These are phyloP conservation scores for Drosophila mercatorum DNA, from an alignment of 2,888 invertebrate species.

Conservation along the genomic window DNA sequence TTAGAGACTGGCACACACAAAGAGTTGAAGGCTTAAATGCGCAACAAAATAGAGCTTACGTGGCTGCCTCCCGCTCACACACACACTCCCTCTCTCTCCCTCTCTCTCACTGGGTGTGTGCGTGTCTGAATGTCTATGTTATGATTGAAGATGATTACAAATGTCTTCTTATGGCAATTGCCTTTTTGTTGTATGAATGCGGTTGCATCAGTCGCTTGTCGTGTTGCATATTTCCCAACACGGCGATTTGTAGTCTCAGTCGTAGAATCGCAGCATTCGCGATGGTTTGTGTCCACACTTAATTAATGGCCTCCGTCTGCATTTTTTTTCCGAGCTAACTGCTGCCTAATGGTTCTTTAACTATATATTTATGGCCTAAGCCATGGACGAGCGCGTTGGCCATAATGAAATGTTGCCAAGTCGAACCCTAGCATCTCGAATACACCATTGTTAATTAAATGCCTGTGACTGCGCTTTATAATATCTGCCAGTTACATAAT, in stretches of 20 bases:
- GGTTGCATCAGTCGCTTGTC: constrained; percentile 11
- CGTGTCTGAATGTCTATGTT: constrained; percentile 64
- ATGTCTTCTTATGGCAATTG: constrained; percentile 76
- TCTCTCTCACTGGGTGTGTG: constrained; percentile 35
- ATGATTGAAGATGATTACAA: constrained; percentile 80
- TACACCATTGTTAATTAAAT: constrained; percentile 54
- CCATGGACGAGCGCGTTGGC: constrained; percentile 19
- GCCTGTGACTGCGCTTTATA: constrained; percentile 14
- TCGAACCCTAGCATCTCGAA: constrained; percentile 14
- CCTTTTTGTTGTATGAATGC: constrained; percentile 21
- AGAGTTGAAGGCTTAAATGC: constrained; percentile 38
- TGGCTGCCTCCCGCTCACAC: constrained; percentile 8
- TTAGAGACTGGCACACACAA: constrained; percentile 53
- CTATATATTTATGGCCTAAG: constrained; percentile 48
- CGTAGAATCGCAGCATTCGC: constrained; percentile 12
- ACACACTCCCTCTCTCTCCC: neutral
- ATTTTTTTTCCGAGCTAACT: constrained; percentile 70
- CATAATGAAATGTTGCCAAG: constrained; percentile 32
- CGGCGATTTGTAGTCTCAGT: constrained; percentile 48
- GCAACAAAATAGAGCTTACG: constrained; percentile 37
- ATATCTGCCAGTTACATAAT: neutral
- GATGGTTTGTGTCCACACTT: constrained; percentile 58
- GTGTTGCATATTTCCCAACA: constrained; percentile 50
- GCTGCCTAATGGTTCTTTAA: constrained; percentile 63
- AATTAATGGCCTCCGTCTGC: constrained; percentile 78